Evolutionary conservation across 2,888 invertebrate species (phyloP).

Genomic region (Prosopocoilus inquinatus): DNA sequence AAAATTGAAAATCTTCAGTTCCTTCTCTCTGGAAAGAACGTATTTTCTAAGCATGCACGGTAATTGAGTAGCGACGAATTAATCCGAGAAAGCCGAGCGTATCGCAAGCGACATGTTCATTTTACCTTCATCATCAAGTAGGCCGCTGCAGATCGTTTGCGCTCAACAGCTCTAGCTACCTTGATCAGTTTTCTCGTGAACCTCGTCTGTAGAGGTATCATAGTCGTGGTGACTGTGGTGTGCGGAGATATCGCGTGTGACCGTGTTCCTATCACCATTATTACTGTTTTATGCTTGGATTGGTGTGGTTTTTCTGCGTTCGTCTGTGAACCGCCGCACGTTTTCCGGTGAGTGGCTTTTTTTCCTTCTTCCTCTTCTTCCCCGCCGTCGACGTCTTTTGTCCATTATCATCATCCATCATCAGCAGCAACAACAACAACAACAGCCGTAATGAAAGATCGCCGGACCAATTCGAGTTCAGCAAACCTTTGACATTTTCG

Average conservation of each 20-base stretch:
- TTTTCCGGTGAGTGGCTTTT: constrained; percentile 14
- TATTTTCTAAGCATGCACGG: too few relatives aligned
- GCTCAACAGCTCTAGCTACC: constrained; percentile 32
- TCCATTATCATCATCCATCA: too few relatives aligned
- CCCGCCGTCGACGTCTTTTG: too few relatives aligned
- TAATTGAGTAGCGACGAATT: constrained; percentile 11
- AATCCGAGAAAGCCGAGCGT: constrained; percentile 29
- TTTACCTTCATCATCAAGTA: constrained; percentile 40
- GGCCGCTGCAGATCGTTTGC: constrained; percentile 38
- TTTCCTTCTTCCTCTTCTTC: too few relatives aligned
- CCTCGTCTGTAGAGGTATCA: constrained; percentile 39
- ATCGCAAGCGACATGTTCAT: constrained; percentile 33
- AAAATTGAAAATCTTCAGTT: too few relatives aligned
- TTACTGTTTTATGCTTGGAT: constrained; percentile 13
- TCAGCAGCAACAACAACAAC: too few relatives aligned
- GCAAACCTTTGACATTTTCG: constrained; percentile 15
- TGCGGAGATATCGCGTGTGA: constrained; percentile 28
- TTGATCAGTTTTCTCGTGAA: constrained; percentile 42
- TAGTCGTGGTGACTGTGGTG: constrained; percentile 24
- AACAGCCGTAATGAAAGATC: too few relatives aligned
- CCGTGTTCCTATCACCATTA: constrained; percentile 27
- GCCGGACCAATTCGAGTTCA: neutral
- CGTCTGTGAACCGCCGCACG: neutral
- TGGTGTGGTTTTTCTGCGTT: neutral
- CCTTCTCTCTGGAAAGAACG: too few relatives aligned